phyloP scores from a whole-genome alignment of 1,140 invertebrate species.

The Neodiprion pinetum region DNA sequence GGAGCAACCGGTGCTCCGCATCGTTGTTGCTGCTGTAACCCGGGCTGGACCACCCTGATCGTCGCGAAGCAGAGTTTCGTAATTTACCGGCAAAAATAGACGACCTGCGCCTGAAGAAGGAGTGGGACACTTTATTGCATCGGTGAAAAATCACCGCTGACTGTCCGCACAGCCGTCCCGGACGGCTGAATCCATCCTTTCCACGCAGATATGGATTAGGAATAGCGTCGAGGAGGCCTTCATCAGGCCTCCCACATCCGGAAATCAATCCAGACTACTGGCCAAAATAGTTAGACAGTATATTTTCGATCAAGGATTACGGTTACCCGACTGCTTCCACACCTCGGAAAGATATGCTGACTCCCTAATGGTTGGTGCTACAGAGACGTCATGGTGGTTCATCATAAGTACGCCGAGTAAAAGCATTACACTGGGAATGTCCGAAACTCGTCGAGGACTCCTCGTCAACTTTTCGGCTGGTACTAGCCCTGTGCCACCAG shows the following conservation, averaged over 20 bases:
- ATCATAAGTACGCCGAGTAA: no score
- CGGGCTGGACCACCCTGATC: conserved; percentile 26
- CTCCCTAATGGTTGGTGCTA: no score
- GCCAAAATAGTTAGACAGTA: not conserved
- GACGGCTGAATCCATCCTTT: not conserved
- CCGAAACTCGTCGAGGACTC: no score
- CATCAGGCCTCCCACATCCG: not conserved
- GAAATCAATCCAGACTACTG: no score
- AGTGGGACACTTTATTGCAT: conserved; percentile 23
- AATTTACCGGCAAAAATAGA: conserved; percentile 21
- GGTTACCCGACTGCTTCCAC: no score
- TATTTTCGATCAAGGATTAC: not conserved
- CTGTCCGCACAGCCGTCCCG: not conserved
- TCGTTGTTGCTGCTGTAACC: not conserved
- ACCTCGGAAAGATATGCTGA: no score
- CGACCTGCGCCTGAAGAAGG: not conserved
- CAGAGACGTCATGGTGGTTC: no score
- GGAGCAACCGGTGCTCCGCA: not conserved
- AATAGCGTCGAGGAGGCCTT: not conserved
- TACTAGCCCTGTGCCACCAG: conserved; percentile 3
- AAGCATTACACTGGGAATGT: no score
- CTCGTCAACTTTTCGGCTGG: not conserved
- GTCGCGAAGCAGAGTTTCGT: conserved; percentile 20
- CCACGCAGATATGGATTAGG: not conserved
- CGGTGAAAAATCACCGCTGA: conserved; percentile 25